phyloP scores from a whole-genome alignment of 1,140 invertebrate species.

The Ptiloglossa arizonensis region DNA sequence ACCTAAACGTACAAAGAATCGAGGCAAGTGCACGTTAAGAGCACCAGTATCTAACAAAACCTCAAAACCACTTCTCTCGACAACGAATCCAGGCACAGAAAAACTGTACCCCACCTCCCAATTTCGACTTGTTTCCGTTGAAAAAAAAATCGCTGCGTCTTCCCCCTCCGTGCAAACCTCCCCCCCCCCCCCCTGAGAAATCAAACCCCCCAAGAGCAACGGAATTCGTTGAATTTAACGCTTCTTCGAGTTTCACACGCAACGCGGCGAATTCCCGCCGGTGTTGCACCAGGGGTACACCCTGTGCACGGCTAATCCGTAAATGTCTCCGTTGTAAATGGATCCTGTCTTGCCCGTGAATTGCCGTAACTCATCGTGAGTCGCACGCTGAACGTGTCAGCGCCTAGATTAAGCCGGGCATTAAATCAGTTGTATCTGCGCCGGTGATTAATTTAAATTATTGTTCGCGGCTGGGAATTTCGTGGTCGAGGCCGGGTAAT shows the following conservation, averaged over 20 bases:
- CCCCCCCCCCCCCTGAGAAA: too few species aligned
- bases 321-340: slow-evolving; percentile 64
- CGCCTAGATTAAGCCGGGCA: slow-evolving; percentile 56
- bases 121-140: too few species aligned
- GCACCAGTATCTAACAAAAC: too few species aligned
- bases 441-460: slow-evolving; percentile 63
- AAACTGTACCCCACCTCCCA: too few species aligned
- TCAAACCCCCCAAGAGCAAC: too few species aligned
- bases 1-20: too few species aligned
- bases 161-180: too few species aligned
- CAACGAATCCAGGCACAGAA: too few species aligned
- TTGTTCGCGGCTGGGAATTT: slow-evolving; percentile 28
- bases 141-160: too few species aligned
- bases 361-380: slow-evolving; percentile 63
- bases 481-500: slow-evolving; percentile 5
- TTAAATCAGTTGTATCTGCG: slow-evolving; percentile 63
- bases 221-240: too few species aligned
- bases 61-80: too few species aligned
- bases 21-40: too few species aligned
- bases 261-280: slow-evolving; percentile 4
- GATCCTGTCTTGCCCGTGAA: slow-evolving; percentile 64
- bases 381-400: slow-evolving; percentile 60
- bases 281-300: neutral
- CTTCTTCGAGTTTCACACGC: neutral
- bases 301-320: slow-evolving; percentile 40